Evolutionary conservation across 2,888 invertebrate genomes (phyloP), one percentile per base, ranked within the genome.

Genomic region (Periphyllus acericola): DNA sequence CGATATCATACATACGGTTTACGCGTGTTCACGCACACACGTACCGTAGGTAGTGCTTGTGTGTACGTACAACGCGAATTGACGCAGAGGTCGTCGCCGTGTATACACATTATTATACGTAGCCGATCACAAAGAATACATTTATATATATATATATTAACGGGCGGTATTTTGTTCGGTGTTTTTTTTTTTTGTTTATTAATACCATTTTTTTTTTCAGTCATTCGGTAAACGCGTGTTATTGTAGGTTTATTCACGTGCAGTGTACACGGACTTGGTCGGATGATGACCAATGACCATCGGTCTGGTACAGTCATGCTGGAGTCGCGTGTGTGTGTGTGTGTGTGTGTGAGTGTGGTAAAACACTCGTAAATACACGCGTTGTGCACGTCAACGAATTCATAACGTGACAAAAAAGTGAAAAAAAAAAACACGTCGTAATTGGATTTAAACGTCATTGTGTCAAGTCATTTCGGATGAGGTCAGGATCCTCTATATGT

Each of bases 401-500:
- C 68, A 40, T 46, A 68, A 81, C 40, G 46, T 81, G 71, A 82
- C 71, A n/a, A 72, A 83, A 68, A 68, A 40, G 29, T 19, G 29
- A 81, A 68, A 83, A 75, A 75, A 78, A 85, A 60, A 60, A 60
- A 19, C 66, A 66, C n/a, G 46, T 11, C 46, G 76, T 87, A 87
- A 87, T 87, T 87, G 74, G 81, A 87, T 87, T 87, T 87, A 87
- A 87, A 87, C 81, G 72, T 80, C 80, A 72, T 87, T 87, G 87
- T 87, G 87, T 80, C 74, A 60, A 87, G 87, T 87, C 87, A 87
- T 87, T 81, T 87, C 74, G 46, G 76, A 87, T 81, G 80, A 87
- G 80, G 87, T 80, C 81, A 87, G 80, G 81, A 81, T 87, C 80
- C 80, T 81, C 81, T 46, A 19, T 9, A 21, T 40, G 46, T 40